Evolutionary conservation across 2,888 invertebrate genomes (phyloP), one percentile per base, ranked within the genome.

Genomic region (Eustalomyia histrio): DNA sequence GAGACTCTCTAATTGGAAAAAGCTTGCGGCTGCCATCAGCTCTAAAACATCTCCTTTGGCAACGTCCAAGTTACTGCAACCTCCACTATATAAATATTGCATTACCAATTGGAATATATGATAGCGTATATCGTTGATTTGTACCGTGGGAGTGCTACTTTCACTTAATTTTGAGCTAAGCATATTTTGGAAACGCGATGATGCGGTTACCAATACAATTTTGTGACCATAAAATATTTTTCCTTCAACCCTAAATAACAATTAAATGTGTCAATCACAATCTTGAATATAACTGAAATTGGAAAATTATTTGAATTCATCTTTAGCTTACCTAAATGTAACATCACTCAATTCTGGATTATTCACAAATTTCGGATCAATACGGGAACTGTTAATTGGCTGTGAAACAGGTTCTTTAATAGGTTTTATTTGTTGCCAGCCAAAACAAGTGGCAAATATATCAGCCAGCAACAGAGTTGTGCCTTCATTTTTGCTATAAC

Each of bases 291-390:
- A 57, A 16, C 3, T 65, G 0, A 52, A 21, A 50, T 16, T 2
- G 8, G 1, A 17, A 39, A 35, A 8, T 29, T 24, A 2, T 24
- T 24, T 5, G 24, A 24, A 2, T 24, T 24, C 24, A 24, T 24
- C 24, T 29, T 29, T 29, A 29, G 29, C 83, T 68, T 85, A 93
- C 93, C 93, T 92, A 90, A 97, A 97, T 73, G 97, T 97, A 33
- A 97, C 97, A 89, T 97, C 97, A 85, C 97, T 97, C 47, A 97
- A 92, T 87, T 97, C 97, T 0, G 97, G 96, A 91, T 97, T 97
- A 92, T 97, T 98, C 83, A 98, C 97, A 91, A 97, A 98, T 87
- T 96, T 95, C 0, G 97, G 96, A 91, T 98, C 97, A 84, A 97
- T 97, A 79, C 97, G 92, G 0, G 97, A 95, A 47, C 94, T 94